Base-by-base conservation (phyloP, 2,888 invertebrate genomes). In the Carterocephalus palaemon region DNA sequence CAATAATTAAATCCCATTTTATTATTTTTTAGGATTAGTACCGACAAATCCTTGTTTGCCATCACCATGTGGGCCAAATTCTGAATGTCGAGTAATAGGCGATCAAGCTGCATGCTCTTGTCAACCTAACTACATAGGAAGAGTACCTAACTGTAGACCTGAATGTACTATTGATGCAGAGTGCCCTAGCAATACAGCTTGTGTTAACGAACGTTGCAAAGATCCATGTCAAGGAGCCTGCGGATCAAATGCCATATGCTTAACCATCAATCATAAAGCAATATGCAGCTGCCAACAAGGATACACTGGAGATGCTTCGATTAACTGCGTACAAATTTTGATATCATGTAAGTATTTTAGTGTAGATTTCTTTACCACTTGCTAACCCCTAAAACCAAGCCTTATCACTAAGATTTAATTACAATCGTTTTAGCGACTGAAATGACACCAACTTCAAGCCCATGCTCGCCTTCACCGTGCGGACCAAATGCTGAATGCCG, bases 101-200 rank as follows among this genome's bases (percentile, higher is more conserved):
- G 90, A 91, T 48, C 93, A 94, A 75, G 92, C 94, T n/a, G 95
- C 95, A 34, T 95, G 95, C 68, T 94, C 95, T 32, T 95, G 95
- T 73, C 80, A 92, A 55, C 87, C 90, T 15, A 93, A 94, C 66
- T 95, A 92, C 67, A 89, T 95, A 34, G 96, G 96, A 49, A 90
- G 95, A 56, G 93, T 96, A 37, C 95, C 95, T 16, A 94, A 94
- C 64, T 96, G 95, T 66, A 88, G 95, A 61, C 94, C 95, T 0
- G 95, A 95, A 75, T 95, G 95, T 67, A 91, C 91, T 2, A 92
- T 91, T 51, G 90, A 92, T 63, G 91, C 93, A 4, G 95, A 95
- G 75, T 96, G 96, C 66, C 90, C 94, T 1, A 92, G 91, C 60
- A 92, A 93, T 65, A 88, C 93, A 49, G 93, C 95, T 46, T 96